phyloP scores from a whole-genome alignment of 2,113 vertebrate species.

The Craseonycteris thonglongyai region DNA sequence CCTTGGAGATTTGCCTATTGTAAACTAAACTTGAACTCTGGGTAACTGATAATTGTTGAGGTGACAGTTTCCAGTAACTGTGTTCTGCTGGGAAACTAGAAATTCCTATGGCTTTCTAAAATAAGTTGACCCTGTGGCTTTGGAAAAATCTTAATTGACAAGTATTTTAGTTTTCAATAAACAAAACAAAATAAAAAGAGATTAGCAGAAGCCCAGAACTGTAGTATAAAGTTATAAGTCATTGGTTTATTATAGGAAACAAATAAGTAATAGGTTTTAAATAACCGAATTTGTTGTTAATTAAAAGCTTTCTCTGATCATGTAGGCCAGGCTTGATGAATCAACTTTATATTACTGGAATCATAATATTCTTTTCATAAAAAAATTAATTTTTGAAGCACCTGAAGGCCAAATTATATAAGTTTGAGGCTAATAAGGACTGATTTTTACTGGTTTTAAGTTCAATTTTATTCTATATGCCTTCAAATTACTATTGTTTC shows the following conservation, averaged over 20 bases:
- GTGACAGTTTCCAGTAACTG: slow-evolving; percentile 68
- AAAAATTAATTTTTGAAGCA: background rate
- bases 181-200: slow-evolving; percentile 16
- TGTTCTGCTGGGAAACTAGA: slow-evolving; percentile 61
- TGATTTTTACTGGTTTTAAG: background rate
- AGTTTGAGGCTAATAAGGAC: background rate
- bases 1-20: slow-evolving; percentile 57
- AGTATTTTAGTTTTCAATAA: slow-evolving; percentile 43
- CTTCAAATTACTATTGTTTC: background rate
- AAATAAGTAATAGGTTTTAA: background rate
- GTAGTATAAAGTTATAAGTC: background rate
- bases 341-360: background rate
- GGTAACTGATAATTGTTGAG: slow-evolving; percentile 61
- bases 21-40: slow-evolving; percentile 71
- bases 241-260: background rate
- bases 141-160: slow-evolving; percentile 50
- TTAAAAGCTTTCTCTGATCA: background rate
- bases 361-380: background rate
- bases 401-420: background rate
- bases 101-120: slow-evolving; percentile 13
- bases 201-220: slow-evolving; percentile 37
- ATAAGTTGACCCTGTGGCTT: slow-evolving; percentile 31
- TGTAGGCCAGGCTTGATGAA: background rate
- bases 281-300: background rate
- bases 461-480: background rate